Conservation (phyloP, 2,888 invertebrate genomes). For the Hirtodrosophila cameraria region DNA sequence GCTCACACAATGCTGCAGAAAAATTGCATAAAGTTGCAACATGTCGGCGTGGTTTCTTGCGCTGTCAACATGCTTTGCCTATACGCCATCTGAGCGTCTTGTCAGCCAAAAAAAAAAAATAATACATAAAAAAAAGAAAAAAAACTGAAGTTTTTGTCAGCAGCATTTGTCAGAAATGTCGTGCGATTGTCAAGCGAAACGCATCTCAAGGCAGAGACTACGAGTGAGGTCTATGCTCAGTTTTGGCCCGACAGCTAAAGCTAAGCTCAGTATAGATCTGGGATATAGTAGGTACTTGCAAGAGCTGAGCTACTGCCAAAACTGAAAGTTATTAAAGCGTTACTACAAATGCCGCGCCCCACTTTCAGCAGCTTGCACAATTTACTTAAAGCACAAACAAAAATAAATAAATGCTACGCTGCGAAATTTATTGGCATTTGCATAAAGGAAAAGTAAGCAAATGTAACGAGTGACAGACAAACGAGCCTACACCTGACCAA, state of each 20-base stretch:
- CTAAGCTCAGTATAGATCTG: constrained; percentile 9
- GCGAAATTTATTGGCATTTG: constrained; percentile 50
- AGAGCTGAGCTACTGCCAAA: constrained; percentile 7
- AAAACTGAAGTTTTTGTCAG: constrained; percentile 65
- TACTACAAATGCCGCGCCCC: constrained; percentile 32
- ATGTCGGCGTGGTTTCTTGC: constrained; percentile 52
- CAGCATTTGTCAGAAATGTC: constrained; percentile 73
- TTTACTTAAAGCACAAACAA: constrained; percentile 29
- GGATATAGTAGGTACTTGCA: no score
- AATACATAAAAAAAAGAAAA: constrained; percentile 7
- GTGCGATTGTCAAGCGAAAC: constrained; percentile 66
- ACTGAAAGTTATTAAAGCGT: constrained; percentile 26
- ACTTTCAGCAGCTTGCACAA: constrained; percentile 41
- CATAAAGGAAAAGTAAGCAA: constrained; percentile 71
- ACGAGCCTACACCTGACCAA: constrained; percentile 74
- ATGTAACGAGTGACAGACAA: constrained; percentile 68
- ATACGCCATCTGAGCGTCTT: constrained; percentile 43
- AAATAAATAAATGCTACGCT: not conserved
- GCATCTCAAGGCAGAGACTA: constrained; percentile 30
- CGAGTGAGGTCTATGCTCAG: constrained; percentile 51
- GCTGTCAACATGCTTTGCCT: constrained; percentile 68
- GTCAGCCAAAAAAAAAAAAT: constrained; percentile 40
- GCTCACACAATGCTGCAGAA: constrained; percentile 46
- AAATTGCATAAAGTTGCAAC: constrained; percentile 71
- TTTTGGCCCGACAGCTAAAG: constrained; percentile 24